phyloP scores from a whole-genome alignment of 2,888 invertebrate species.

The Drosophila nr. medialis region DNA sequence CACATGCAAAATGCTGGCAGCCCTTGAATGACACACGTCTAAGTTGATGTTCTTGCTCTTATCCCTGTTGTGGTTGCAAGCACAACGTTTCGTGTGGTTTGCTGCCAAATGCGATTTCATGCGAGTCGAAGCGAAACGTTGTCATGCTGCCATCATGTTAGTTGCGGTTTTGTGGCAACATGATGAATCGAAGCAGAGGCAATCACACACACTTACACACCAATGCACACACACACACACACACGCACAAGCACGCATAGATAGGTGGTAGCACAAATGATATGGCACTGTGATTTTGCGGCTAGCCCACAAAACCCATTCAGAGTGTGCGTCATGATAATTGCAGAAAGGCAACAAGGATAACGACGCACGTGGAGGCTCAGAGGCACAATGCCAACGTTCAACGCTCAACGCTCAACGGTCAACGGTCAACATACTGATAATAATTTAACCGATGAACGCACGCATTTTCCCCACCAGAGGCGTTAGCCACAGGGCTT shows the following conservation, averaged over 20 bases:
- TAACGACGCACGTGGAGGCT: conserved; percentile 17
- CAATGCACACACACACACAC: conserved; percentile 10
- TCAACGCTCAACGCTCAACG: conserved; percentile 35
- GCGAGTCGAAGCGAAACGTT: conserved; percentile 44
- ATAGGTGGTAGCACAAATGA: conserved; percentile 42
- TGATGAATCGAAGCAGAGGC: conserved; percentile 66
- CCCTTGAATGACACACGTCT: conserved; percentile 16
- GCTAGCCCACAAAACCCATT: conserved; percentile 48
- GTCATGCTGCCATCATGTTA: conserved; percentile 65
- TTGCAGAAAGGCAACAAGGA: conserved; percentile 61
- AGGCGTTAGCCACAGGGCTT: conserved; percentile 39
- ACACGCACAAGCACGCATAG: background rate
- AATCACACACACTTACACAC: conserved; percentile 44
- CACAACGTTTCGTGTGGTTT: conserved; percentile 43
- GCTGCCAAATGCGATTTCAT: conserved; percentile 19
- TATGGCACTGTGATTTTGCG: conserved; percentile 64
- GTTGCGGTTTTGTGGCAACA: conserved; percentile 76
- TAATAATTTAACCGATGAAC: conserved; percentile 73
- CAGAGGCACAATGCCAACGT: conserved; percentile 35
- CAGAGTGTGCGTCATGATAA: conserved; percentile 71
- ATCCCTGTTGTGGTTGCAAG: conserved; percentile 55
- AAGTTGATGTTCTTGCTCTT: conserved; percentile 39
- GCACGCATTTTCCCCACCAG: conserved; percentile 37
- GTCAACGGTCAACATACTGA: conserved; percentile 69
- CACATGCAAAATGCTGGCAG: conserved; percentile 29